These are phyloP conservation scores for Subanguina moxae DNA, from an alignment of 1,140 invertebrate genomes.

Conservation along the genomic window DNA sequence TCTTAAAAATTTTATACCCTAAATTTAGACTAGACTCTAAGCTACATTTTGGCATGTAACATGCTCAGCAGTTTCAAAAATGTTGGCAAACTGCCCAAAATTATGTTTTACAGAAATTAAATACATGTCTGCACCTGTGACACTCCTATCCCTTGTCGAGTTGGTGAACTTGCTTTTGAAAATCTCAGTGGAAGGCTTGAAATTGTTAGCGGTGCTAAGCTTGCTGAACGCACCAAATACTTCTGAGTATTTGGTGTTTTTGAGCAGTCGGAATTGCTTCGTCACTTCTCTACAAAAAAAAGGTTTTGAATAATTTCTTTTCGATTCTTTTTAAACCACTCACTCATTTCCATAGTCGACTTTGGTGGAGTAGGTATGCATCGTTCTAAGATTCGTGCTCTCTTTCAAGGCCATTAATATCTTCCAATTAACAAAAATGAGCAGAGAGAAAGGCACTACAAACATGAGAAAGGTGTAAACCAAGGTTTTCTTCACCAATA, in stretches of 20 bases:
- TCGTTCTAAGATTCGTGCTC: conserved; percentile 44
- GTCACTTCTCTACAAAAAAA: not conserved
- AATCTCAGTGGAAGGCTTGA: conserved; percentile 44
- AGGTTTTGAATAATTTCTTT: conserved; percentile 1
- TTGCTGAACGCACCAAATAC: conserved; percentile 52
- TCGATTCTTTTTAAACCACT: conserved; percentile 3
- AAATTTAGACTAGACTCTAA: too few species aligned
- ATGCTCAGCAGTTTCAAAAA: too few species aligned
- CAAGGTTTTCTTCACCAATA: conserved; percentile 51
- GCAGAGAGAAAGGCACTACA: conserved; percentile 48
- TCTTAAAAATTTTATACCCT: too few species aligned
- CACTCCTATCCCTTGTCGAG: conserved; percentile 49
- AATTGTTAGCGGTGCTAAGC: conserved; percentile 10
- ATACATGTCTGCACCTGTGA: conserved; percentile 27
- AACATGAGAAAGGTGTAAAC: conserved; percentile 57
- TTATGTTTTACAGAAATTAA: too few species aligned
- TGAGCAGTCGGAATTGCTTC: conserved; percentile 52
- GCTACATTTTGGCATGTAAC: too few species aligned
- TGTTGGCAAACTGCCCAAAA: too few species aligned
- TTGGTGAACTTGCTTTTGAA: conserved; percentile 53
- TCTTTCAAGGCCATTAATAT: conserved; percentile 51
- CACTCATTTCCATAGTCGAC: conserved; percentile 27
- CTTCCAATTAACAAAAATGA: conserved; percentile 53
- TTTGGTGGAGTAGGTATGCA: conserved; percentile 57
- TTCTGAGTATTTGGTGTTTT: conserved; percentile 51